phyloP scores from a whole-genome alignment of 2,797 vertebrate genomes.

The Gymnothorax reevesii region DNA sequence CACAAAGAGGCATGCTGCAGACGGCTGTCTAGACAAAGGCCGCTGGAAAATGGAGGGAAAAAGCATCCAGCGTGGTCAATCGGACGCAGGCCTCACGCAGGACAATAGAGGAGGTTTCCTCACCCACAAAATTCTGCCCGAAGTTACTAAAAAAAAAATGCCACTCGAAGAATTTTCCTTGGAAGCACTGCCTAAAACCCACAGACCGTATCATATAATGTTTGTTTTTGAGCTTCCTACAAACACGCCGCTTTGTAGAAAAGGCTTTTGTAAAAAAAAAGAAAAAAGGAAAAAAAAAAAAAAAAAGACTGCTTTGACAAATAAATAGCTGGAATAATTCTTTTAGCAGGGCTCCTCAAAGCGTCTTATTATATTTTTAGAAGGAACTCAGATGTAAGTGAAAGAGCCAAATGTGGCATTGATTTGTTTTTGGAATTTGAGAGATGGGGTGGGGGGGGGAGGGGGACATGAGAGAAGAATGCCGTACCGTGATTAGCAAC shows the following conservation, averaged over 20 bases:
- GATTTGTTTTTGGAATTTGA: slow-evolving; percentile 16
- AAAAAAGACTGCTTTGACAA: neutral
- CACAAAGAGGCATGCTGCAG: slow-evolving; percentile 64
- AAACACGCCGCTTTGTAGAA: neutral
- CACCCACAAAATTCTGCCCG: neutral
- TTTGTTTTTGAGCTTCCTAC: neutral
- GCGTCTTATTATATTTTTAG: slow-evolving; percentile 12
- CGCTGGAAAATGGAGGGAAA: slow-evolving; percentile 50
- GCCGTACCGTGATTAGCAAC: neutral
- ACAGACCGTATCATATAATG: neutral
- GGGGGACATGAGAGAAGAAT: neutral
- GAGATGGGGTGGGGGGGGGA: neutral
- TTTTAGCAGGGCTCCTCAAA: neutral
- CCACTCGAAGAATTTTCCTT: neutral
- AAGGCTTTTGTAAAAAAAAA: neutral
- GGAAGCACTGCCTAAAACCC: neutral
- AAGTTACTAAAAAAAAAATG: neutral
- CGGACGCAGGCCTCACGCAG: slow-evolving; percentile 36
- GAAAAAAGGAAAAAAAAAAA: neutral
- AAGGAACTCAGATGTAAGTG: slow-evolving; percentile 13
- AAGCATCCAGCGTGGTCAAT: slow-evolving; percentile 42
- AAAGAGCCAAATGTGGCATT: neutral
- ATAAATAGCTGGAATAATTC: neutral
- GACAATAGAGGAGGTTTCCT: neutral
- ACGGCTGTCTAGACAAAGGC: slow-evolving; percentile 72